These are phyloP conservation scores for Oreochromis niloticus DNA, from an alignment of 2,113 vertebrate genomes.

Conservation along the genomic window DNA sequence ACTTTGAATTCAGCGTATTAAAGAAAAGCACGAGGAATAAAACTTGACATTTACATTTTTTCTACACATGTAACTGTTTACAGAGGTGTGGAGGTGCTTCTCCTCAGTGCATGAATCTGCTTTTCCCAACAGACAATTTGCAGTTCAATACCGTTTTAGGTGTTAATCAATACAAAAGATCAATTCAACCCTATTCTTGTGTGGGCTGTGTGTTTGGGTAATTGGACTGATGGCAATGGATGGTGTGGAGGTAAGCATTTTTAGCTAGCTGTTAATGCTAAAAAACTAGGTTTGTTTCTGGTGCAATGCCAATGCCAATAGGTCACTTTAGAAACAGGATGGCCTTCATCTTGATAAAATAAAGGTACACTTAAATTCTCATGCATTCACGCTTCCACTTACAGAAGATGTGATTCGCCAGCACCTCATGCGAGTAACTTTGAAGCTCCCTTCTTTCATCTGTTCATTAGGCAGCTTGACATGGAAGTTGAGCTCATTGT, in stretches of 20 bases:
- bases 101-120: background rate
- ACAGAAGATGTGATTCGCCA: conserved; percentile 97
- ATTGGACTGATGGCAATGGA: conserved; percentile 35
- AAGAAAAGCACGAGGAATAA: accelerated
- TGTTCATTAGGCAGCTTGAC: conserved; percentile 92
- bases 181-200: conserved; percentile 2
- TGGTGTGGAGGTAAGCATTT: conserved; percentile 21
- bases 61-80: background rate
- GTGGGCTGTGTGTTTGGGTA: background rate
- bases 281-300: background rate
- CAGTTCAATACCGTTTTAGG: background rate
- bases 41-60: background rate
- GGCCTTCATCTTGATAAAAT: background rate
- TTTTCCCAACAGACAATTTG: background rate
- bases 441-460: conserved; percentile 97
- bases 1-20: accelerated
- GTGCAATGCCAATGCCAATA: background rate
- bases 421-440: conserved; percentile 97
- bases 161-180: background rate
- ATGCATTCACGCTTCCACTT: conserved; percentile 60
- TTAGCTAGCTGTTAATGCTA: background rate
- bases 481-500: conserved; percentile 98
- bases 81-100: background rate
- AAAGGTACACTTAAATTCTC: background rate
- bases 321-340: background rate